Percentiles rank a stretch among this genome's conserved stretches.
These are phyloP conservation scores for Epiblema foenella DNA, from an alignment of 2,888 invertebrate genomes.

Conservation along the genomic window DNA sequence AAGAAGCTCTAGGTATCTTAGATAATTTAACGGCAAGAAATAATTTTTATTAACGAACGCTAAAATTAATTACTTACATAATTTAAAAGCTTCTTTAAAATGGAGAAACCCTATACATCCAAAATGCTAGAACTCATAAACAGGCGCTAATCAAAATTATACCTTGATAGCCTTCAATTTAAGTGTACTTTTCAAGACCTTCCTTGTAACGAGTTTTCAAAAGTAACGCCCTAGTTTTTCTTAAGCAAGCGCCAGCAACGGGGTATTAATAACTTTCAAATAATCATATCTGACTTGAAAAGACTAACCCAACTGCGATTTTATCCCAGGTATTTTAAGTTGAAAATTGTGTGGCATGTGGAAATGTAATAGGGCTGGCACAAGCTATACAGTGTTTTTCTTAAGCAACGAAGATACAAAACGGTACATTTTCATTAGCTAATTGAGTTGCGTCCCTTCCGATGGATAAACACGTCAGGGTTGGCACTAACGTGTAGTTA, in stretches of 20 bases:
- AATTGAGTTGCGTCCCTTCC: conserved; percentile 72
- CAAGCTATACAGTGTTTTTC: conserved; percentile 17
- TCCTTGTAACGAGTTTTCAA: conserved; percentile 4
- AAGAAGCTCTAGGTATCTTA: not conserved
- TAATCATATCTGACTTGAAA: not conserved
- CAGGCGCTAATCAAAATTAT: not conserved
- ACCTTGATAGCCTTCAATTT: not conserved
- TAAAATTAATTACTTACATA: conserved; percentile 37
- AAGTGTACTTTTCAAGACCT: conserved; percentile 5
- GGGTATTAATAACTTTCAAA: conserved; percentile 9
- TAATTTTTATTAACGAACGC: conserved; percentile 24
- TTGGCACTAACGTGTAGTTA: conserved; percentile 35
- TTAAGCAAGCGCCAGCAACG: conserved; percentile 17
- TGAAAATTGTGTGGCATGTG: not conserved
- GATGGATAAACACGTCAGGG: conserved; percentile 28
- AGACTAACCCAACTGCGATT: not conserved
- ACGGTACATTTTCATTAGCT: conserved; percentile 77
- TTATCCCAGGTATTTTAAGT: not conserved
- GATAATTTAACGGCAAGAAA: conserved; percentile 2
- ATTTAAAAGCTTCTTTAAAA: conserved; percentile 34
- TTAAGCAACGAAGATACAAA: conserved; percentile 58
- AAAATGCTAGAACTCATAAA: not conserved
- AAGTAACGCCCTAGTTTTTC: conserved; percentile 20
- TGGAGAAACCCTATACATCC: not conserved
- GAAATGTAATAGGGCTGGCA: not conserved